Conservation (phyloP, 2,888 invertebrate genomes). For the Cenopis cana region DNA sequence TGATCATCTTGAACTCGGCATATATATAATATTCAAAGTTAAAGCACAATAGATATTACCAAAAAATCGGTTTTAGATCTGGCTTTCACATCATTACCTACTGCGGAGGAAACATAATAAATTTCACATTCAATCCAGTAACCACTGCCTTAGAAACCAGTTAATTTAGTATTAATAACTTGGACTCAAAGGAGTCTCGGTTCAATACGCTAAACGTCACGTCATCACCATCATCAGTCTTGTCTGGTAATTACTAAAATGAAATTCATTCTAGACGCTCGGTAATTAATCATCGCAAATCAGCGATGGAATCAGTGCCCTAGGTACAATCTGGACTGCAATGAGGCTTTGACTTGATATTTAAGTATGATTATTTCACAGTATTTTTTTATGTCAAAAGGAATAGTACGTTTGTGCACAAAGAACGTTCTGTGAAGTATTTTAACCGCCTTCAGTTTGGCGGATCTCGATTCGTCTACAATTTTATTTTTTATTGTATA, state of each 20-base stretch:
- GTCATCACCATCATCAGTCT: slow-evolving; percentile 51
- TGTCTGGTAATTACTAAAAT: slow-evolving; percentile 67
- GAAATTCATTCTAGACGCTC: slow-evolving; percentile 44
- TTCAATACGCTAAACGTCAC: slow-evolving; percentile 24
- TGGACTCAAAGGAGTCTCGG: slow-evolving; percentile 15
- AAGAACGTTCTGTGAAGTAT: no score
- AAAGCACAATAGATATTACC: no score
- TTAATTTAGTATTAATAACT: slow-evolving; percentile 33
- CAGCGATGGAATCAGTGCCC: slow-evolving; percentile 67
- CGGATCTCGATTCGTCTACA: no score
- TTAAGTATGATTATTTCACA: not conserved
- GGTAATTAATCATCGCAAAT: slow-evolving; percentile 69
- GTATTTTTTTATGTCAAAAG: not conserved
- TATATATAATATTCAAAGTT: no score
- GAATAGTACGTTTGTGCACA: no score
- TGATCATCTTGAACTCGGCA: no score
- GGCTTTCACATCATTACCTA: no score
- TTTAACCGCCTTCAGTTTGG: no score
- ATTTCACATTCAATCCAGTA: not conserved
- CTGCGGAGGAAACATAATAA: no score
- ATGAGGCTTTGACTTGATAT: slow-evolving; percentile 7
- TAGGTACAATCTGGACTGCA: slow-evolving; percentile 35
- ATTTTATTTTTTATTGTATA: no score
- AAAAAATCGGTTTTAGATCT: no score
- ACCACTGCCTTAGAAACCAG: not conserved